Conservation (phyloP, 2,797 vertebrate genomes). For the Podargus strigoides region DNA sequence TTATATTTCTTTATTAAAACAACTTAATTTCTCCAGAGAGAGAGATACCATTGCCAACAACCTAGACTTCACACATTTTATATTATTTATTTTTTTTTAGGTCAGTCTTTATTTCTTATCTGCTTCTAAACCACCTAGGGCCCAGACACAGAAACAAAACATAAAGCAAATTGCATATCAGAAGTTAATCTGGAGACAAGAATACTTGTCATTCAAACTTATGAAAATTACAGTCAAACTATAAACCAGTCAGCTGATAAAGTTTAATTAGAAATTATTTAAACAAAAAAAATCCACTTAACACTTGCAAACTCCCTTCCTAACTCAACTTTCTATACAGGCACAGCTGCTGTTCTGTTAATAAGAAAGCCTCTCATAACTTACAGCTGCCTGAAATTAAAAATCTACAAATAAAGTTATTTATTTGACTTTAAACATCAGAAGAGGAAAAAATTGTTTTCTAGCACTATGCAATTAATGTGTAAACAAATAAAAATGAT, state of each 20-base stretch:
- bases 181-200: background rate
- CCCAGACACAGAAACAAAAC: background rate
- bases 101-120: background rate
- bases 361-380: background rate
- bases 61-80: background rate
- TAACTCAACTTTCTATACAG: background rate
- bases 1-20: slow-evolving; percentile 20
- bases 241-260: background rate
- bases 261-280: background rate
- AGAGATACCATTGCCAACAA: background rate
- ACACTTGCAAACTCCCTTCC: background rate
- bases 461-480: background rate
- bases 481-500: background rate
- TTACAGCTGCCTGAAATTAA: background rate
- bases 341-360: background rate
- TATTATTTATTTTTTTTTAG: background rate
- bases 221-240: background rate
- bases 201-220: background rate
- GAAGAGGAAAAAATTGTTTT: background rate
- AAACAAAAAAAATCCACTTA: background rate
- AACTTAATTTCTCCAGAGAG: slow-evolving; percentile 24
- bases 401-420: background rate
- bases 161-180: background rate
- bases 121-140: background rate
- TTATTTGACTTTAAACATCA: background rate